Evolutionary conservation across 2,888 invertebrate species (phyloP).

Genomic region (Gastrophysa polygoni): DNA sequence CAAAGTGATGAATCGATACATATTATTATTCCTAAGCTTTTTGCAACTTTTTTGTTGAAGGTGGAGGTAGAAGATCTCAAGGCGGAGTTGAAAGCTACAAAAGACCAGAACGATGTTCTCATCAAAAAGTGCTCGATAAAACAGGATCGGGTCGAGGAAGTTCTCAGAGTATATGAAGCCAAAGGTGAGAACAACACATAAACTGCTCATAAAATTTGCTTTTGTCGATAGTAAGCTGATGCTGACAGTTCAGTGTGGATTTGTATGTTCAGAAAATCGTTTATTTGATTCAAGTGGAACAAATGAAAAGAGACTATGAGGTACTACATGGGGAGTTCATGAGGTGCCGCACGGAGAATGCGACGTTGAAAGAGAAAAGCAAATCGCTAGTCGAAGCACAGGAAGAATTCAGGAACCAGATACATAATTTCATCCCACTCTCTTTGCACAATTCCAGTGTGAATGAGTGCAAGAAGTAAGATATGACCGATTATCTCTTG

Average conservation of each 20-base stretch:
- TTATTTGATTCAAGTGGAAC: conserved; percentile 62
- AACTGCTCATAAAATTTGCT: no score
- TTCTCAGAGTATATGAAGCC: conserved; percentile 75
- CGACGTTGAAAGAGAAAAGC: conserved; percentile 65
- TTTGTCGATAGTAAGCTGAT: no score
- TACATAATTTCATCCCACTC: conserved; percentile 65
- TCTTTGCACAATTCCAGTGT: conserved; percentile 70
- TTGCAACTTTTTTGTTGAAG: conserved; percentile 41
- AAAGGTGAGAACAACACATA: conserved; percentile 68
- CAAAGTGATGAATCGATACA: no score
- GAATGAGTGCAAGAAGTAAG: conserved; percentile 73
- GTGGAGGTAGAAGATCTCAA: conserved; percentile 57
- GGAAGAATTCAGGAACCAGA: conserved; percentile 62
- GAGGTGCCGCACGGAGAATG: conserved; percentile 64
- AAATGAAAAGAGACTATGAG: conserved; percentile 69
- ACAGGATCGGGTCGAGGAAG: conserved; percentile 75
- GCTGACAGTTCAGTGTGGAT: no score
- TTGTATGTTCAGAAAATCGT: no score
- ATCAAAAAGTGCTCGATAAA: conserved; percentile 71
- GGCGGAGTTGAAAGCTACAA: conserved; percentile 52
- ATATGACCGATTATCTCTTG: not conserved
- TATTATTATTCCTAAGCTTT: no score
- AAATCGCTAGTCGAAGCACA: conserved; percentile 62
- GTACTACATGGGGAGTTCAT: conserved; percentile 69
- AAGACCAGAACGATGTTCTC: conserved; percentile 58